Base-by-base conservation (phyloP, 1,140 invertebrate species). In the Danaus plexippus region DNA sequence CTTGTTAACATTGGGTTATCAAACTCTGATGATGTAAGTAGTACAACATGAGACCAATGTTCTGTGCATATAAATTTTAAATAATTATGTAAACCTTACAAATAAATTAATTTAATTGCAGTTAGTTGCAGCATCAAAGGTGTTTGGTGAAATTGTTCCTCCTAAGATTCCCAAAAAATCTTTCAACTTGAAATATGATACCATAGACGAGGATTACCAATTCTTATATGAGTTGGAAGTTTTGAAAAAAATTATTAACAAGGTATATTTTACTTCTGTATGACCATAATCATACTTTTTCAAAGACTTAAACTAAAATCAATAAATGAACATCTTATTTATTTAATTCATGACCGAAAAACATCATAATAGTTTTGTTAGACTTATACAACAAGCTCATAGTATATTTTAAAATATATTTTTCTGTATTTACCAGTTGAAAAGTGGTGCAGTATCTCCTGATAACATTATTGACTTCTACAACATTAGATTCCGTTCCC, bases 151-250 rank as follows among this genome's bases (percentile, higher is more conserved):
- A 40, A 73, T 90, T 2, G 75, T 82, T 53, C 71, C 74, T 50
- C 77, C 84, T 43, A 88, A 89, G 69, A 76, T 81, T 45, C 67
- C 57, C 61, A 88, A 76, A 48, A 70, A 59, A 67, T 76, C 52
- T 75, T 88, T 66, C 79, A 88, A 79, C 69, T 91, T 60, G 90
- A 92, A 78, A 80, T 87, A 41, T 59, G 60, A 66, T 66, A 77
- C 44, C 22, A 89, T 92, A 43, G 90, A 90, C 40, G 91, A 91
- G 61, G 92, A 93, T 69, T 88, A 89, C 18, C 88, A 89, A 61
- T 93, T 92, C 69, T 74, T 93, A 1, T 87, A 90, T 67, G 91
- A 93, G 77, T 76, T 93, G 12, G 89, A 90, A 63, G 78, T 90
- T 43, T 81, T 93, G 10, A 89, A 90, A 69, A 87, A 88, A 49